Conservation (phyloP, 2,797 vertebrate species). For the Megalops cyprinoides region DNA sequence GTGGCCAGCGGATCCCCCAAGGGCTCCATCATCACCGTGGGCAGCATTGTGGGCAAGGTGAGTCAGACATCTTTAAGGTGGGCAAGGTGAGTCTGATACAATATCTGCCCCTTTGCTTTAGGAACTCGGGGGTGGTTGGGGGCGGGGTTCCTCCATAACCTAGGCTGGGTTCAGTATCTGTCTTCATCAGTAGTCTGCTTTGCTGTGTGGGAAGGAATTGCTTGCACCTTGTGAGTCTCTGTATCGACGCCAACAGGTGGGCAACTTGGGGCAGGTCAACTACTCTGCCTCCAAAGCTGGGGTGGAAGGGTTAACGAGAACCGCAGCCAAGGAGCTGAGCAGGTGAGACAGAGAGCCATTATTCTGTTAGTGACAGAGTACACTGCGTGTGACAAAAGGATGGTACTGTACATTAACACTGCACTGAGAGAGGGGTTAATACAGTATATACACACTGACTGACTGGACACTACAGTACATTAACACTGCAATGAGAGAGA, state of each 20-base stretch:
- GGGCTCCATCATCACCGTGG: conserved; percentile 86
- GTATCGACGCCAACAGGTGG: conserved; percentile 67
- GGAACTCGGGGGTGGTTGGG: no score
- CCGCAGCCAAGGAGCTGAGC: conserved; percentile 82
- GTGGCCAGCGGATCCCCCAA: conserved; percentile 73
- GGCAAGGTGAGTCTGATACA: no score
- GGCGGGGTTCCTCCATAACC: background rate
- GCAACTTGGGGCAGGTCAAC: conserved; percentile 85
- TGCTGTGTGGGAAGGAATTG: background rate
- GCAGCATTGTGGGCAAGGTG: conserved; percentile 89
- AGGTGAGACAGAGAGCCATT: conserved; percentile 63
- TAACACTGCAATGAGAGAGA: no score
- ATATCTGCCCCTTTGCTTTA: no score
- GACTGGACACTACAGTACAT: no score
- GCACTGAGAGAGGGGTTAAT: background rate
- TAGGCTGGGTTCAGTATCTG: background rate
- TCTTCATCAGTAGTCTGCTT: background rate
- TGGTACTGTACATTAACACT: background rate
- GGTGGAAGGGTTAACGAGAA: conserved; percentile 82
- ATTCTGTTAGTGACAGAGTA: background rate
- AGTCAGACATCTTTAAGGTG: conserved; percentile 34
- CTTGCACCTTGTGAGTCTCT: conserved; percentile 9
- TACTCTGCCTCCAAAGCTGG: conserved; percentile 86
- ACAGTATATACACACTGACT: background rate
- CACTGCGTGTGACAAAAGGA: no score